Conservation (phyloP, 1,140 invertebrate species). For the Danaus plexippus region DNA sequence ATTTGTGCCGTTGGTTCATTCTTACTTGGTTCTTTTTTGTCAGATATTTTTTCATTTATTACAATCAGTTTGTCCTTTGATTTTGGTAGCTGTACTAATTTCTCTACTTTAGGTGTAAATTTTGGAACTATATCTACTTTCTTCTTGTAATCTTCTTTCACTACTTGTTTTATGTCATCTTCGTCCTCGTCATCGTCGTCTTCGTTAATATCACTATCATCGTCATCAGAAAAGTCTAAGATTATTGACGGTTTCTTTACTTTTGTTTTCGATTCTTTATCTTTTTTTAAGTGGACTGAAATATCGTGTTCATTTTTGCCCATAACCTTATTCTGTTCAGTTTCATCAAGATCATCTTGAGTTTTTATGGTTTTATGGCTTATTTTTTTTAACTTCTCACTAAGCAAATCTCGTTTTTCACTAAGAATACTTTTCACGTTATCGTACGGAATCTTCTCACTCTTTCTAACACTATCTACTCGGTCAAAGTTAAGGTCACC, state of each 20-base stretch:
- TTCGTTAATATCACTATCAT: conserved; percentile 20
- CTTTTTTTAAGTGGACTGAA: neutral
- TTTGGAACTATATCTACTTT: conserved; percentile 3
- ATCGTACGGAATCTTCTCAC: conserved; percentile 39
- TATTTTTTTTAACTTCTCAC: conserved; percentile 20
- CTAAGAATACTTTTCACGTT: conserved; percentile 42
- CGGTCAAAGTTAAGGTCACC: conserved; percentile 45
- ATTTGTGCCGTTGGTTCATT: too few species aligned
- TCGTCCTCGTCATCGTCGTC: conserved; percentile 18
- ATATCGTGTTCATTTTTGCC: too few species aligned
- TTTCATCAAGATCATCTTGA: conserved; percentile 12
- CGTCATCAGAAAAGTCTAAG: conserved; percentile 19
- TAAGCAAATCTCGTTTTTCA: conserved; percentile 18
- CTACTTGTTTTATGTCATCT: conserved; percentile 9
- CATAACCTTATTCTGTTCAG: too few species aligned
- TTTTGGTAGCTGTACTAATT: conserved; percentile 13
- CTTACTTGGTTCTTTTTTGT: conserved; percentile 1
- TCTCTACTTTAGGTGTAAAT: conserved; percentile 1
- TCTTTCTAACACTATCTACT: conserved; percentile 52
- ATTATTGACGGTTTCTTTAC: conserved; percentile 19
- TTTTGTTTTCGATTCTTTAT: conserved; percentile 9
- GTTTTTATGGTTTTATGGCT: conserved; percentile 8
- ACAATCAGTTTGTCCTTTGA: neutral
- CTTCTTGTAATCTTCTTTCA: conserved; percentile 14
- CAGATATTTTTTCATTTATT: conserved; percentile 5